Percentiles rank a stretch among this genome's conserved stretches.
Conservation (phyloP, 2,113 vertebrate genomes). For the Nycticorax nycticorax region DNA sequence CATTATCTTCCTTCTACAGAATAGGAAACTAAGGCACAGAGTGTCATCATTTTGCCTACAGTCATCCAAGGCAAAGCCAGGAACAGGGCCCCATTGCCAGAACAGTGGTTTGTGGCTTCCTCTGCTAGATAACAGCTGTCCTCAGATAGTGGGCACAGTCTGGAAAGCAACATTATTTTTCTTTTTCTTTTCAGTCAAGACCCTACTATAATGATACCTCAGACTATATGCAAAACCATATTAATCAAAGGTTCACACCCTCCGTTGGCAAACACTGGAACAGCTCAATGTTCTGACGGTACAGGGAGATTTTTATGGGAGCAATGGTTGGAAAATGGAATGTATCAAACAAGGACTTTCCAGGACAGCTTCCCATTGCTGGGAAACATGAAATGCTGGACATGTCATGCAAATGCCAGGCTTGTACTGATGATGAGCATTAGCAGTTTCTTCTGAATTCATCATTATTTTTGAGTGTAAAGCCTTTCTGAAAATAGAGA, state of each 20-base stretch:
- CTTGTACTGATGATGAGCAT: not conserved
- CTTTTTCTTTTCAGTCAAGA: not conserved
- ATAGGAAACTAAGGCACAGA: not conserved
- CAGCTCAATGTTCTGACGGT: not conserved
- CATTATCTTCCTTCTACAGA: not conserved
- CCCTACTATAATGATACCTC: not conserved
- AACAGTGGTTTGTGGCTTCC: not conserved
- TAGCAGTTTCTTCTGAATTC: not conserved
- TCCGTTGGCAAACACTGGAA: not conserved
- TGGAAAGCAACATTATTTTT: not conserved
- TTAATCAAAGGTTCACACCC: not conserved
- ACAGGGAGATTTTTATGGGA: not conserved
- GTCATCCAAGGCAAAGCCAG: not conserved
- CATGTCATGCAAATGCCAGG: not conserved
- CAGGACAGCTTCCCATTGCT: not conserved
- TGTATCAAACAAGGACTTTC: not conserved
- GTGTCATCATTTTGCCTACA: not conserved
- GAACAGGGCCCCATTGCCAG: not conserved
- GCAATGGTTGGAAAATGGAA: not conserved
- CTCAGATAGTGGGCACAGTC: not conserved
- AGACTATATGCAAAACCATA: not conserved
- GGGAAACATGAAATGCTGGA: not conserved
- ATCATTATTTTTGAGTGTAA: not conserved
- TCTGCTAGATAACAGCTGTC: not conserved
- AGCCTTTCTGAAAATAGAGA: not conserved